Conservation (phyloP, 2,888 invertebrate species). For the Rotaria magnacalcarata region DNA sequence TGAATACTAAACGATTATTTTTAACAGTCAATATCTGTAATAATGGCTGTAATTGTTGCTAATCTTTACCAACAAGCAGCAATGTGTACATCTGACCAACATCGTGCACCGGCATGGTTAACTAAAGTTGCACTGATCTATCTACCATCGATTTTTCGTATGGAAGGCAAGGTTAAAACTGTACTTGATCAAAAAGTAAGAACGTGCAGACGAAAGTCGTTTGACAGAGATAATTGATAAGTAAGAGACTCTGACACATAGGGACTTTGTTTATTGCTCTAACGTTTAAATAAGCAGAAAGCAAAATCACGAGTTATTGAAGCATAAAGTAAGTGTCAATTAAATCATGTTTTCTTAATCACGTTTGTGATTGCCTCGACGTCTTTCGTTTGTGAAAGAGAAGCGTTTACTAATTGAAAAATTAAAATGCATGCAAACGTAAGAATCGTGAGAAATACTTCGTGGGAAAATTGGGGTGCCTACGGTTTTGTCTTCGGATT, state of each 20-base stretch:
- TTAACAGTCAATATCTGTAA: slow-evolving; percentile 55
- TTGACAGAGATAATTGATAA: no score
- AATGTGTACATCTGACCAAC: slow-evolving; percentile 51
- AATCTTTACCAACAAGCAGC: slow-evolving; percentile 61
- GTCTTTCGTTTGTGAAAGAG: no score
- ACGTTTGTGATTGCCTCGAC: no score
- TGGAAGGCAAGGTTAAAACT: slow-evolving; percentile 36
- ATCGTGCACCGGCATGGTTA: slow-evolving; percentile 39
- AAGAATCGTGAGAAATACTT: not conserved
- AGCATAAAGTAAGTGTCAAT: not conserved
- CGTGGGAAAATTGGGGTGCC: slow-evolving; percentile 11
- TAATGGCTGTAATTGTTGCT: slow-evolving; percentile 64
- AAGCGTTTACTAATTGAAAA: no score
- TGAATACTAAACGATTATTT: not conserved
- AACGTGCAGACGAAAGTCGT: not conserved
- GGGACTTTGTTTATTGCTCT: no score
- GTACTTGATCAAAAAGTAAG: slow-evolving; percentile 35
- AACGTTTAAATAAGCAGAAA: no score
- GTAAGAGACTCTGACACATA: no score
- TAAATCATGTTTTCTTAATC: no score
- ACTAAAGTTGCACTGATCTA: slow-evolving; percentile 33
- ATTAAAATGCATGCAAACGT: not conserved
- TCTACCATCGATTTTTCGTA: not conserved
- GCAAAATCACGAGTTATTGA: not conserved
- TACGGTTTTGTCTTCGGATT: not conserved